Conservation (phyloP, 1,140 invertebrate species). For the Sycobia sp. region DNA sequence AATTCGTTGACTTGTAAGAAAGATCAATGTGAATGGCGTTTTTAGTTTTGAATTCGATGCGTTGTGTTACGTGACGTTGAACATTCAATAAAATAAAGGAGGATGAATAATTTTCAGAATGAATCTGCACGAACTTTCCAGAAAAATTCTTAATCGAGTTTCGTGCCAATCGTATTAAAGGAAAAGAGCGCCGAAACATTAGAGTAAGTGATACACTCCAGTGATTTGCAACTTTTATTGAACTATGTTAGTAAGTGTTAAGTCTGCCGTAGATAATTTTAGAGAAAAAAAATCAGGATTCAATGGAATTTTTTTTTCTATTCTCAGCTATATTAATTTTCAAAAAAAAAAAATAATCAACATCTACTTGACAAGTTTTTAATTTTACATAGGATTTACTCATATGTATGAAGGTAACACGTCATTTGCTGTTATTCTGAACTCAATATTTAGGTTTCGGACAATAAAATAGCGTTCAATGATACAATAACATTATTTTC, state of each 20-base stretch:
- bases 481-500: too few species aligned
- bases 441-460: too few species aligned
- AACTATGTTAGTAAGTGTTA: constrained; percentile 47
- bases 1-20: background rate
- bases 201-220: constrained; percentile 57
- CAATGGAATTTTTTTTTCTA: too few species aligned
- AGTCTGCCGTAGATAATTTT: constrained; percentile 19
- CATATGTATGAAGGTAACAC: too few species aligned
- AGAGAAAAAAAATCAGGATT: too few species aligned
- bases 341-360: too few species aligned
- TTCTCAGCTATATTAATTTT: too few species aligned
- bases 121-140: background rate
- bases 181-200: constrained; percentile 49
- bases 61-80: constrained; percentile 13
- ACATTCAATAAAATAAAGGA: constrained; percentile 14
- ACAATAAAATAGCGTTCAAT: too few species aligned
- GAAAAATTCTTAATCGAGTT: constrained; percentile 11
- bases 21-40: constrained; percentile 9
- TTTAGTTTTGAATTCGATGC: constrained; percentile 3
- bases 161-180: constrained; percentile 12
- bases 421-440: too few species aligned
- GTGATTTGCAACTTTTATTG: constrained; percentile 21
- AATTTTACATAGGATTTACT: too few species aligned
- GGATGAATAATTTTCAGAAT: background rate
- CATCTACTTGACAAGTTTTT: too few species aligned